Conservation (phyloP, 2,888 invertebrate species). For the Zygothrica quintamaculata region DNA sequence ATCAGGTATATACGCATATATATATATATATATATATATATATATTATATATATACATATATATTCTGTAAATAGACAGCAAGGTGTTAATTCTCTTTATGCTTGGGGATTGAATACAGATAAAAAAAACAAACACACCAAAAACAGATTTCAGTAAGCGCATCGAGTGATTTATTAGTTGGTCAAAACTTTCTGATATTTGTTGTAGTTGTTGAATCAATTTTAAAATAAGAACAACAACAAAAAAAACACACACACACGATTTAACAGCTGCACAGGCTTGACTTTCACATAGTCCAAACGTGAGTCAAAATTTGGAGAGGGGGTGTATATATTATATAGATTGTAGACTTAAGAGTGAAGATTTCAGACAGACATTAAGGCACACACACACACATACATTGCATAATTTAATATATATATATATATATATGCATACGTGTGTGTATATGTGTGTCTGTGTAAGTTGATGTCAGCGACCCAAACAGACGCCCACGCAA, state of each 20-base stretch:
- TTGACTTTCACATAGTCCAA: constrained; percentile 48
- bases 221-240: constrained; percentile 8
- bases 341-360: constrained; percentile 3
- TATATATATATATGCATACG: constrained; percentile 30
- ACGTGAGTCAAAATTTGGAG: constrained; percentile 27
- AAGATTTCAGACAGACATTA: constrained; percentile 20
- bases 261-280: too few relatives aligned
- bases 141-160: constrained; percentile 6
- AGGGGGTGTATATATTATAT: constrained; percentile 1
- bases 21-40: not conserved
- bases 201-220: constrained; percentile 16
- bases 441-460: constrained; percentile 5
- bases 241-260: constrained; percentile 5
- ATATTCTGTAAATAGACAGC: constrained; percentile 33
- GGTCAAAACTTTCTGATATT: constrained; percentile 9
- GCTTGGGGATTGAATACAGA: constrained; percentile 2
- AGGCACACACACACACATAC: constrained; percentile 34
- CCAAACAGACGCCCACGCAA: constrained; percentile 60
- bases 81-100: constrained; percentile 29
- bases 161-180: constrained; percentile 22
- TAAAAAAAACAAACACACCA: not conserved
- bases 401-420: constrained; percentile 70
- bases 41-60: not conserved
- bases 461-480: constrained; percentile 58
- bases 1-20: not conserved